Base-by-base conservation (phyloP, 2,888 invertebrate species). In the Oscheius sp. region DNA sequence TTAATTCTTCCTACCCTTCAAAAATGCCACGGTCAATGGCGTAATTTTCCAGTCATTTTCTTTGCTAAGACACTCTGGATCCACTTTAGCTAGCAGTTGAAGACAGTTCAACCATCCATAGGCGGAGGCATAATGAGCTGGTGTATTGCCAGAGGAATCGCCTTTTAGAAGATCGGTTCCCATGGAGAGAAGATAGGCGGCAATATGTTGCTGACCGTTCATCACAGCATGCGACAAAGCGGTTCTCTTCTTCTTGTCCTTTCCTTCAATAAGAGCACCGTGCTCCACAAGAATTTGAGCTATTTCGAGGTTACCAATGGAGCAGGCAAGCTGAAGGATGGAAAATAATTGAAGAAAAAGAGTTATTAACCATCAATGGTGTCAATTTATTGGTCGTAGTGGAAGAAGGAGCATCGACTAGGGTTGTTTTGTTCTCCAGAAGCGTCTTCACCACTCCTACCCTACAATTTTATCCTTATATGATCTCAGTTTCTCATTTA, bases 51-150 rank as follows among this genome's bases (percentile, higher is more conserved):
- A 81, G 64, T 80, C 78, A 62, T 82, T 85, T n/a, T 67, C 67
- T 5, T 51, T 57, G 8, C 71, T 69, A n/a, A 84, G 63, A 32
- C 73, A 69, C 0, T 68, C 68, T 0, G 68, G 67, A 59, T 79
- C 77, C 17, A 62, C 62, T 8, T 38, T 32, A 17, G 88, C 80
- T 17, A 89, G 84, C 8, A 88, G 74, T 71, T 88, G 86, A 28
- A 88, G 80, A 67, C 87, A 87, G 75, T 87, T 88, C 77, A 88
- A 87, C 89, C 89, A 89, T 20, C 89, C 89, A 80, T 89, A 90
- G 0, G 89, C 82, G n/a, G 88, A 87, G 2, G 89, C 89, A 81
- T 89, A 89, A 81, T 89, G 89, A 1, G 88, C 85, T 2, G 88
- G 78, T 0, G 88, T 86, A 80, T 89, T 90, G 33, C 88, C 89